Conservation (phyloP, 2,888 invertebrate genomes). For the Apodemia mormo region DNA sequence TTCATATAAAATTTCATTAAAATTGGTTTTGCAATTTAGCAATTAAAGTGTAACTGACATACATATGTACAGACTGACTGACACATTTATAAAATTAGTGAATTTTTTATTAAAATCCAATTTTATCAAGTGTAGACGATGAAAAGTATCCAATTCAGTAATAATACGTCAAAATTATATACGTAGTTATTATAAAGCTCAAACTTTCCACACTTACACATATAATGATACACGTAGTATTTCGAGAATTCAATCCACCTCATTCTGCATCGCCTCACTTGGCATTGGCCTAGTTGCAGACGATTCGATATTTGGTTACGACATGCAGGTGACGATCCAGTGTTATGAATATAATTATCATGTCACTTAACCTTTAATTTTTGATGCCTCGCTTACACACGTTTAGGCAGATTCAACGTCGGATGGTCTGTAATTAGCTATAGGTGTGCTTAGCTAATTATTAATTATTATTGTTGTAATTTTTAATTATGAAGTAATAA, state of each 20-base stretch:
- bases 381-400: constrained; percentile 2
- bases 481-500: no score
- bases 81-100: no score
- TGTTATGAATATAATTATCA: constrained; percentile 12
- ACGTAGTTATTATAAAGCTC: not conserved
- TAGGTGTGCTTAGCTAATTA: no score
- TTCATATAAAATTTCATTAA: no score
- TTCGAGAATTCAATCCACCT: constrained; percentile 40
- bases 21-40: no score
- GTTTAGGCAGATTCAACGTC: not conserved
- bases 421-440: not conserved
- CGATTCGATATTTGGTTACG: constrained; percentile 70
- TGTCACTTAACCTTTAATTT: constrained; percentile 9
- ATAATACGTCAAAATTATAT: not conserved
- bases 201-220: not conserved
- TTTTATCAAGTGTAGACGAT: no score
- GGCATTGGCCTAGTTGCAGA: constrained; percentile 66
- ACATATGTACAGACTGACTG: no score
- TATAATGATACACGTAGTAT: constrained; percentile 21
- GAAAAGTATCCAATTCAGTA: no score
- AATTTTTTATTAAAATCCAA: no score
- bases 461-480: no score
- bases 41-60: no score
- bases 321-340: constrained; percentile 54
- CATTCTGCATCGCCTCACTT: constrained; percentile 40